Percentiles rank a stretch among this genome's conserved stretches.
These are phyloP conservation scores for Caenorhabditis uteleia DNA, from an alignment of 2,888 invertebrate species.

Conservation along the genomic window DNA sequence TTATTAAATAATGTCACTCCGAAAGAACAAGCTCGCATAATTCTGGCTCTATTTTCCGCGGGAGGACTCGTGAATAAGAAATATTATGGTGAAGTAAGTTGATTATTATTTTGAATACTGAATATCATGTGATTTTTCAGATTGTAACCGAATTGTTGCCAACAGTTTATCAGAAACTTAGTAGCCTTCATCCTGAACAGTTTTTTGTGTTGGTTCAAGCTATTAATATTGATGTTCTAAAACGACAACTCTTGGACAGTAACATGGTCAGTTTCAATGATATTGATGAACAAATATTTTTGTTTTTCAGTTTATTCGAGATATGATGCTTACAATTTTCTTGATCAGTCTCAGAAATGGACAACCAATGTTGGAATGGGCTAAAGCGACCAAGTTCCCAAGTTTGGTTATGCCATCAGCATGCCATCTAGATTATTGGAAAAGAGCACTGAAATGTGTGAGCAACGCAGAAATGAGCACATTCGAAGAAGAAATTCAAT, in stretches of 20 bases:
- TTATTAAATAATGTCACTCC: slow-evolving; percentile 29
- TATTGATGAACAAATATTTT: slow-evolving; percentile 1
- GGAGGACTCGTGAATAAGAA: slow-evolving; percentile 27
- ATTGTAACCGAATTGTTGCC: slow-evolving; percentile 25
- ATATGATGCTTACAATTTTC: slow-evolving; percentile 43
- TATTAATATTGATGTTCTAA: slow-evolving; percentile 20
- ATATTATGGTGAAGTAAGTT: slow-evolving; percentile 18
- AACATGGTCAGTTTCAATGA: slow-evolving; percentile 16
- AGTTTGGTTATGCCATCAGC: slow-evolving; percentile 20
- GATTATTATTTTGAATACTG: background rate
- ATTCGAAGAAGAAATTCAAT: slow-evolving; percentile 21
- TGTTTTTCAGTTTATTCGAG: slow-evolving; percentile 49
- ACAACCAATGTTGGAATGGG: slow-evolving; percentile 27
- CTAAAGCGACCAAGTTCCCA: slow-evolving; percentile 16
- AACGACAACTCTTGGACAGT: slow-evolving; percentile 18
- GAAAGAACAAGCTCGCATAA: slow-evolving; percentile 25
- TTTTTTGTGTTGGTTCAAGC: slow-evolving; percentile 22
- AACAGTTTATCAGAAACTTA: slow-evolving; percentile 11
- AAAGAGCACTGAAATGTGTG: slow-evolving; percentile 18
- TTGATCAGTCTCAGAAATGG: slow-evolving; percentile 37
- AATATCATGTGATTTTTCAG: slow-evolving; percentile 5
- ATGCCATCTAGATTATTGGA: slow-evolving; percentile 12
- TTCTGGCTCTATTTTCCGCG: slow-evolving; percentile 23
- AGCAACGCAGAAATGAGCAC: slow-evolving; percentile 14
- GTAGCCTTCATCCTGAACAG: slow-evolving; percentile 24